Percentiles rank a stretch among this genome's conserved stretches.
These are phyloP conservation scores for Tenualosa thibaudeaui DNA, from an alignment of 2,797 vertebrate species.

Conservation along the genomic window DNA sequence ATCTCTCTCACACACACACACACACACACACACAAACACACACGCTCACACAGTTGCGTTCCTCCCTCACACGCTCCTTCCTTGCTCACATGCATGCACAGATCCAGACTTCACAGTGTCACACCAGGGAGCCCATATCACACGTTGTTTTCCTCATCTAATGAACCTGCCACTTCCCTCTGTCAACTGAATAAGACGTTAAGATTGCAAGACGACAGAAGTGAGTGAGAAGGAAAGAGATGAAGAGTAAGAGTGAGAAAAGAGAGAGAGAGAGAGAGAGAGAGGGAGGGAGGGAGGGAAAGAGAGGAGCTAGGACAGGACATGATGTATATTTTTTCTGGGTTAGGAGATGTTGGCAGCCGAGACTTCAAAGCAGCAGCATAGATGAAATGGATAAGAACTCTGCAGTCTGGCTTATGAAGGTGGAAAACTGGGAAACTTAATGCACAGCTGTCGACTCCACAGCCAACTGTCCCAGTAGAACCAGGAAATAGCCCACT, in stretches of 20 bases:
- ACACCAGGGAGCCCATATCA: neutral
- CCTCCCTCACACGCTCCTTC: neutral
- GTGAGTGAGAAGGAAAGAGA: neutral
- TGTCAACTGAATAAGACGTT: neutral
- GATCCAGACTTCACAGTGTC: neutral
- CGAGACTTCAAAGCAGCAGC: neutral
- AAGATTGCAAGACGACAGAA: neutral
- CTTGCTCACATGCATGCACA: neutral
- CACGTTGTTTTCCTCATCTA: neutral
- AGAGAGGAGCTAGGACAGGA: neutral
- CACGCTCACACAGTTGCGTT: neutral
- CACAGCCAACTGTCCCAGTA: neutral
- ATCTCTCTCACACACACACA: slow-evolving; percentile 38
- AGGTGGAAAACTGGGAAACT: neutral
- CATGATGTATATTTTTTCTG: neutral
- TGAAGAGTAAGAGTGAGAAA: neutral
- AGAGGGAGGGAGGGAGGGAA: neutral
- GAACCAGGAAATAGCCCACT: neutral
- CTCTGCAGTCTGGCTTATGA: neutral
- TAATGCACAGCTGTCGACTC: neutral
- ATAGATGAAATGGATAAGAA: neutral
- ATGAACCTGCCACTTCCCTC: neutral
- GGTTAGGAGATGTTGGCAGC: neutral
- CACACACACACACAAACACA: slow-evolving; percentile 28
- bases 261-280: neutral